These are phyloP conservation scores for Dipodomys ordii DNA, from an alignment of 2,113 vertebrate genomes.

Conservation along the genomic window DNA sequence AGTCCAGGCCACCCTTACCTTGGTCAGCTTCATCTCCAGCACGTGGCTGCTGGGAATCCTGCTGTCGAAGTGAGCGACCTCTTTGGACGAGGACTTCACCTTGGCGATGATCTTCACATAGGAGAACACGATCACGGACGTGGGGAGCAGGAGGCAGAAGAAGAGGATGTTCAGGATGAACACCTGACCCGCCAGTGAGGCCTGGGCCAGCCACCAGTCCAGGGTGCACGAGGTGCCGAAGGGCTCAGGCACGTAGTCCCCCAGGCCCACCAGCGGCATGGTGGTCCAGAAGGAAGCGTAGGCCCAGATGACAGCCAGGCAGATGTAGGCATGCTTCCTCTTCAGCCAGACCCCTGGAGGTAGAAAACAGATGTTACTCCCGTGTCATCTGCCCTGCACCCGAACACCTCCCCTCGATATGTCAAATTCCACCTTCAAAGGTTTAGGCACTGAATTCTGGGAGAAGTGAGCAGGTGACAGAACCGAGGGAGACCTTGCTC, in stretches of 20 bases:
- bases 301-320: constrained; percentile 91
- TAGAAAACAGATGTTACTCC: constrained; percentile 71
- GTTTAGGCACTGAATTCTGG: constrained; percentile 74
- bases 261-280: constrained; percentile 95
- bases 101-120: constrained; percentile 96
- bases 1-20: constrained; percentile 86
- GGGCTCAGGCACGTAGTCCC: constrained; percentile 94
- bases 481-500: constrained; percentile 68
- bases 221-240: constrained; percentile 97
- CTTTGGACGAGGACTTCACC: constrained; percentile 95
- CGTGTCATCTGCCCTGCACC: constrained; percentile 69
- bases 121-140: constrained; percentile 93
- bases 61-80: constrained; percentile 93
- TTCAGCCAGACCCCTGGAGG: constrained; percentile 94
- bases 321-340: constrained; percentile 93
- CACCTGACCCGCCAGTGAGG: constrained; percentile 92
- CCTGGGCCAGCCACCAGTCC: constrained; percentile 97
- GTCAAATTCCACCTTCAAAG: constrained; percentile 78
- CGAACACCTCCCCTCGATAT: constrained; percentile 70
- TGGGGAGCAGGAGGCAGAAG: constrained; percentile 96
- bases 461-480: constrained; percentile 65
- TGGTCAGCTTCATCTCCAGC: constrained; percentile 97
- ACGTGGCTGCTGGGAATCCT: constrained; percentile 91
- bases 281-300: constrained; percentile 96
- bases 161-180: constrained; percentile 95